Evolutionary conservation across 2,888 invertebrate genomes (phyloP).

Genomic region (Chloroclystis v-ata): DNA sequence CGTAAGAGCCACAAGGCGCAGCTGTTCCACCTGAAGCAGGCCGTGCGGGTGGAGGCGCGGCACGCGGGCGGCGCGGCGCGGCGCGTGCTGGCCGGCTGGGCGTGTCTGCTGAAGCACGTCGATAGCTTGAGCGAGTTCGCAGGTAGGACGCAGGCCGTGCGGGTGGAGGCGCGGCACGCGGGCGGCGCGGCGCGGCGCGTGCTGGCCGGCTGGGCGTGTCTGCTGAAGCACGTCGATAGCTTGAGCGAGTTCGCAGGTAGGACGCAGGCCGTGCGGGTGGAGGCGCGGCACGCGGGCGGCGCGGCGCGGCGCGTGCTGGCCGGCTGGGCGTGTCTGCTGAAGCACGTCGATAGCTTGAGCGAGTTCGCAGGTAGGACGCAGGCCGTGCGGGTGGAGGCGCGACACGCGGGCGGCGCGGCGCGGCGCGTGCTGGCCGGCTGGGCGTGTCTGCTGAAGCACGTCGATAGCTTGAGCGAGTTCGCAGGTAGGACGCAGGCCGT

Average conservation of each 20-base stretch:
- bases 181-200: constrained; percentile 71
- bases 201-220: constrained; percentile 67
- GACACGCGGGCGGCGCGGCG: constrained; percentile 70
- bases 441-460: constrained; percentile 35
- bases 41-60: constrained; percentile 76
- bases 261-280: constrained; percentile 78
- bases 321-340: constrained; percentile 55
- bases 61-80: constrained; percentile 71
- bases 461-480: no score
- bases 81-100: constrained; percentile 71
- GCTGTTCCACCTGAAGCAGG: constrained; percentile 80
- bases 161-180: constrained; percentile 75
- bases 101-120: constrained; percentile 21
- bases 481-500: constrained; percentile 69
- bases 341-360: no score
- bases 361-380: constrained; percentile 55
- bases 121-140: no score
- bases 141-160: constrained; percentile 70
- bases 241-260: no score
- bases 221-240: no score
- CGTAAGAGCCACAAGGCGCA: constrained; percentile 80
- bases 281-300: constrained; percentile 73
- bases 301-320: constrained; percentile 68
- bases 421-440: constrained; percentile 71
- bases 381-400: constrained; percentile 76